These are phyloP conservation scores for Hormaphis cornu DNA, from an alignment of 1,140 invertebrate species.

Conservation along the genomic window DNA sequence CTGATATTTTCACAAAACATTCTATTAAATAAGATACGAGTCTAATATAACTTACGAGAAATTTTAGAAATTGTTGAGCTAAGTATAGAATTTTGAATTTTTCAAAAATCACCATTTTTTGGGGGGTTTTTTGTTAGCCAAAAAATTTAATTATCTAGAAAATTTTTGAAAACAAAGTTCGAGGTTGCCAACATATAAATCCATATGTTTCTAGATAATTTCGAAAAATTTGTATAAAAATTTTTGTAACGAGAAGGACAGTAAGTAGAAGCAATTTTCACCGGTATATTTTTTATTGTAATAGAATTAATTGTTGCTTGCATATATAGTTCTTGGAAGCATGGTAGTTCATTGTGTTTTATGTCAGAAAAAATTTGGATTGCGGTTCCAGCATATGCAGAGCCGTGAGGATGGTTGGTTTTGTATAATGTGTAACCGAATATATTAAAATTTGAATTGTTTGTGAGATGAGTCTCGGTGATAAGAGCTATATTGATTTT, in stretches of 20 bases:
- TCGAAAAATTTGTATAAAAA: no score
- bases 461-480: background rate
- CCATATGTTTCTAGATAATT: no score
- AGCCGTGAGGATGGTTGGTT: background rate
- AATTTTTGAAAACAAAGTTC: no score
- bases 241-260: conserved; percentile 19
- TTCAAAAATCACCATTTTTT: no score
- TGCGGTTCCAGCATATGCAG: background rate
- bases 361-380: background rate
- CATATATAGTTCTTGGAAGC: background rate
- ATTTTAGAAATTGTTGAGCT: no score
- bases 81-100: no score
- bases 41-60: no score
- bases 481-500: background rate
- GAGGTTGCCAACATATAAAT: no score
- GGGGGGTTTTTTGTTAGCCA: no score
- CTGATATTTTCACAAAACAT: no score
- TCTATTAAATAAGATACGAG: no score
- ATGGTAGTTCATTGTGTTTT: background rate
- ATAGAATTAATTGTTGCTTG: background rate
- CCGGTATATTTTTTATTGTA: background rate
- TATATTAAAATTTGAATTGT: background rate
- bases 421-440: background rate
- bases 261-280: background rate
- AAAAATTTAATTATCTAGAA: no score